Conservation (phyloP, 2,113 vertebrate species). For the Stictonetta naevosa region DNA sequence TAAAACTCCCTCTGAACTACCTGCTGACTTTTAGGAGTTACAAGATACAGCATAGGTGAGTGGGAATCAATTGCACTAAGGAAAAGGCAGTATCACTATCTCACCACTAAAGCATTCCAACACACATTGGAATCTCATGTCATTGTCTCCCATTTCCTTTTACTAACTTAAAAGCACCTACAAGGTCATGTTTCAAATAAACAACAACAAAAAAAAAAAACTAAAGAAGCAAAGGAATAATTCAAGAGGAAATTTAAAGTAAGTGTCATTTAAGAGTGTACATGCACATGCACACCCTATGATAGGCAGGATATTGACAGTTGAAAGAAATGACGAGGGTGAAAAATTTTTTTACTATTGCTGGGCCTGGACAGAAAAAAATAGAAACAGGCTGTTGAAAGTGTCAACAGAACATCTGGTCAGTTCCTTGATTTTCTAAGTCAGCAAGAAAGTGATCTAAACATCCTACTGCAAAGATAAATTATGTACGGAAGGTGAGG, state of each 20-base stretch:
- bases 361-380: background rate
- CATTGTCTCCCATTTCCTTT: background rate
- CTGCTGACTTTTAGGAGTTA: background rate
- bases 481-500: background rate
- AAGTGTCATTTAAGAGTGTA: background rate
- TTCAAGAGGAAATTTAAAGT: background rate
- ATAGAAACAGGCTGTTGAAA: background rate
- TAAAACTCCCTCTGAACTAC: background rate
- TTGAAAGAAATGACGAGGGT: background rate
- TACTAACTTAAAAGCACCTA: background rate
- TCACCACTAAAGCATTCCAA: background rate
- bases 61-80: background rate
- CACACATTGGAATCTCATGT: background rate
- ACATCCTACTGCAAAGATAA: background rate
- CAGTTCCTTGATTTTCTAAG: background rate
- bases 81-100: accelerated
- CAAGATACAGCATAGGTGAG: background rate
- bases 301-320: background rate
- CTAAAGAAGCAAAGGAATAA: background rate
- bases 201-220: background rate
- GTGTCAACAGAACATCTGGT: background rate
- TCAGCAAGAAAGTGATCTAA: background rate
- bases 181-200: background rate
- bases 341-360: background rate
- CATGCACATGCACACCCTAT: background rate